phyloP scores from a whole-genome alignment of 2,113 vertebrate species.

The Dipodomys merriami region DNA sequence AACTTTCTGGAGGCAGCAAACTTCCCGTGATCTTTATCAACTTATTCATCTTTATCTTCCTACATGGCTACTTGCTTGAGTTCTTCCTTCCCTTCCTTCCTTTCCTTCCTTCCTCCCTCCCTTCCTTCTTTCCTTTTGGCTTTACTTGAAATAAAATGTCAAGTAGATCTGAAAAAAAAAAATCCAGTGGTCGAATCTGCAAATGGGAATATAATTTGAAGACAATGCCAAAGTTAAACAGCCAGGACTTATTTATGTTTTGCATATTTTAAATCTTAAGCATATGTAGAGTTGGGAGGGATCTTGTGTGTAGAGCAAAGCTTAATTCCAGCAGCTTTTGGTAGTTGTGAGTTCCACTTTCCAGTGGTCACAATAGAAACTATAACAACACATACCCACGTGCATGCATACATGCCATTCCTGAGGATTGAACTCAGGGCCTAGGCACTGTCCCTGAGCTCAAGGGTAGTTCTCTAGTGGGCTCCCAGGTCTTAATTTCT shows the following conservation, averaged over 20 bases:
- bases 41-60: background rate
- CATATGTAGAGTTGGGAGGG: conserved; percentile 42
- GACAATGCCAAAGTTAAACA: conserved; percentile 24
- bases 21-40: conserved; percentile 41
- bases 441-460: too few relatives aligned
- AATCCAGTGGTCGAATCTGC: conserved; percentile 37
- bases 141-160: conserved; percentile 60
- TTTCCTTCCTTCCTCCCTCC: background rate
- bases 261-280: conserved; percentile 59
- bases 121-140: conserved; percentile 29
- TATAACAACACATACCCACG: background rate
- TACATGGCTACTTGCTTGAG: conserved; percentile 62
- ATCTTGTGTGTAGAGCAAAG: background rate
- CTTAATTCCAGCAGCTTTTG: conserved; percentile 56
- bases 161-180: conserved; percentile 55
- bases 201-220: conserved; percentile 50
- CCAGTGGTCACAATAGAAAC: background rate
- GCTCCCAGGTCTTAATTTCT: background rate
- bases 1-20: conserved; percentile 8
- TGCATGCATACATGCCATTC: too few relatives aligned
- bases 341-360: background rate
- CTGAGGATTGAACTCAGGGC: background rate
- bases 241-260: conserved; percentile 39
- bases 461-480: background rate
- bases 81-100: background rate